Base-by-base conservation (phyloP, 2,113 vertebrate species). In the Garra rufa region DNA sequence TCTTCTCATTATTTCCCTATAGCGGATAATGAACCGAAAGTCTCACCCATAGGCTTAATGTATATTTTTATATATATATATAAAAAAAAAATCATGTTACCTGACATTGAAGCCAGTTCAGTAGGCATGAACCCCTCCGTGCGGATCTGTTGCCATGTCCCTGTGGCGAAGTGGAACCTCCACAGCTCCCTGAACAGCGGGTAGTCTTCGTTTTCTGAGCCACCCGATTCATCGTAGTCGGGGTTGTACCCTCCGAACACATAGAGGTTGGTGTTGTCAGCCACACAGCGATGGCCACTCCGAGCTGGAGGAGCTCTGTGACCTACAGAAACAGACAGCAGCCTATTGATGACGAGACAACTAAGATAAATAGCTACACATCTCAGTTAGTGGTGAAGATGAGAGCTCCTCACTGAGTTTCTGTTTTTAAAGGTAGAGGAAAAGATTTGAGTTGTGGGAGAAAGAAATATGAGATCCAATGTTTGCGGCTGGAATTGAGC, bases 241-340 rank as follows among this genome's bases (percentile, higher is more conserved):
- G 98, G 98, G 13, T 99, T 99, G 91, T 99, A 99, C 6, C 98
- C 98, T 76, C 98, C 98, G 0, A 99, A 99, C 67, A 99, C 97
- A 19, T 99, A 99, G 0, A 99, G 88, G 87, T 98, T 99, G 87
- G 96, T 94, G 21, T 93, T 96, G 90, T 99, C 97, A 0, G 98
- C 98, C 44, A 99, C 98, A 1, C 98, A 99, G 34, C 98, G 97
- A 83, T 99, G 98, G 67, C 98, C 98, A 1, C 98, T 99, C 86
- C 98, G 92, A 10, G 97, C 97, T 0, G 97, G 96, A 8, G 98
- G 98, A 3, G 92, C 95, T 73, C 95, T 92, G 11, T 95, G 95
- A 85, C 96, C 98, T 99, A 85, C 1, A 82, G 88, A 73, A 48
- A 87, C 50, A 86, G 55, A 77, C n/a, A 55, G 44, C 63, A 81